These are phyloP conservation scores for Schlechtendalia chinensis DNA, from an alignment of 1,140 invertebrate species.

Conservation along the genomic window DNA sequence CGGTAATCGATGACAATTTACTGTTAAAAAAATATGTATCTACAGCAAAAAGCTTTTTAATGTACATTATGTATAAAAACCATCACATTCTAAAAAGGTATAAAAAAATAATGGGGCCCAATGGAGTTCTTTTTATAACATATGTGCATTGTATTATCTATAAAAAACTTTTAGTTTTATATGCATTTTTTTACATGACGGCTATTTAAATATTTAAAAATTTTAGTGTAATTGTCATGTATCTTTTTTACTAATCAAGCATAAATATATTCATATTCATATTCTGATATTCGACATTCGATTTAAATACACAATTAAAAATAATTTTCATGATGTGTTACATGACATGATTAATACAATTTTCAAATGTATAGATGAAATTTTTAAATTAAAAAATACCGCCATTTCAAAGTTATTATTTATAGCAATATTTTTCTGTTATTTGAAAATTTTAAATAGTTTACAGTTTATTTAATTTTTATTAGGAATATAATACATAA, in stretches of 20 bases:
- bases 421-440: too few species aligned
- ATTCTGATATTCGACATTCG: too few species aligned
- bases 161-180: not conserved
- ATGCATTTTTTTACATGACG: not conserved
- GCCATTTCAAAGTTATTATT: too few species aligned
- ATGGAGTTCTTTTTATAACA: conserved; percentile 22
- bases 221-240: not conserved
- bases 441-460: too few species aligned
- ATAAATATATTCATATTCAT: too few species aligned
- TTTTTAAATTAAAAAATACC: too few species aligned
- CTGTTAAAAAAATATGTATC: conserved; percentile 2
- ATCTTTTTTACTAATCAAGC: not conserved
- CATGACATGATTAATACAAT: too few species aligned
- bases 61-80: conserved; percentile 26
- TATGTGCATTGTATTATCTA: conserved; percentile 6
- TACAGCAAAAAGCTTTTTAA: conserved; percentile 47
- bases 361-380: too few species aligned
- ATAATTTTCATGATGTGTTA: too few species aligned
- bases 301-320: too few species aligned
- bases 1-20: conserved; percentile 27
- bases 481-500: too few species aligned
- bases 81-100: not conserved
- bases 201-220: not conserved
- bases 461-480: too few species aligned
- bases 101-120: conserved; percentile 39